These are phyloP conservation scores for Furcula furcula DNA, from an alignment of 2,888 invertebrate genomes.

Conservation along the genomic window DNA sequence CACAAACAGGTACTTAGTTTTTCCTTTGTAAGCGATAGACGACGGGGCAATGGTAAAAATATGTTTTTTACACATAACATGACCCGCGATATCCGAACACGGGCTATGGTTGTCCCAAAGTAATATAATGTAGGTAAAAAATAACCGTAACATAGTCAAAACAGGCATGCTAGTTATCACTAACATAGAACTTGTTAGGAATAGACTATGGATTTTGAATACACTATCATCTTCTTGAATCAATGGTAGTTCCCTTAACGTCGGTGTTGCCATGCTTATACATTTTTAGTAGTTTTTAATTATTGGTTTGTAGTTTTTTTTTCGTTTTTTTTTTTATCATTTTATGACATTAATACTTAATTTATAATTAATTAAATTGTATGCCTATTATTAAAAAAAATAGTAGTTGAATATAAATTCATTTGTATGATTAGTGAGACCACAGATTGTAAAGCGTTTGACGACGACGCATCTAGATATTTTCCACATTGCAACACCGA, in stretches of 20 bases:
- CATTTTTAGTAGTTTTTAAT: constrained; percentile 25
- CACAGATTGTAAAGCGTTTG: too few relatives aligned
- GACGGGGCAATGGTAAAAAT: neutral
- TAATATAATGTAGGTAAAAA: constrained; percentile 52
- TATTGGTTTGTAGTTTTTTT: constrained; percentile 3
- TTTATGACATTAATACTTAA: too few relatives aligned
- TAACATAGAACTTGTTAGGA: constrained; percentile 58
- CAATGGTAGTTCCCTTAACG: constrained; percentile 50
- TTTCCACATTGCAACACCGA: constrained; percentile 36
- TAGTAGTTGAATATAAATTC: too few relatives aligned
- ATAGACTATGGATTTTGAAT: constrained; percentile 41
- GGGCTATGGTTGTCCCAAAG: constrained; percentile 65
- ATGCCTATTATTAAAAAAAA: too few relatives aligned
- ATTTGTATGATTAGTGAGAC: too few relatives aligned
- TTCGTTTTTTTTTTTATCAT: too few relatives aligned
- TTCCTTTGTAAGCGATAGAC: too few relatives aligned
- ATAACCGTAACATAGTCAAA: constrained; percentile 46
- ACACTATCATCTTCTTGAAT: constrained; percentile 31
- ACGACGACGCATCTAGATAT: neutral
- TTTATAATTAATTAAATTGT: too few relatives aligned
- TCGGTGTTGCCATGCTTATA: constrained; percentile 59
- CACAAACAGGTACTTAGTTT: too few relatives aligned
- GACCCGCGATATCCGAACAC: constrained; percentile 33
- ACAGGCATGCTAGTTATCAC: constrained; percentile 74
- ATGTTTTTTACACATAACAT: constrained; percentile 48